Evolutionary conservation across 2,888 invertebrate genomes (phyloP), one percentile per base, ranked within the genome.

Genomic region (Elmis aenea): DNA sequence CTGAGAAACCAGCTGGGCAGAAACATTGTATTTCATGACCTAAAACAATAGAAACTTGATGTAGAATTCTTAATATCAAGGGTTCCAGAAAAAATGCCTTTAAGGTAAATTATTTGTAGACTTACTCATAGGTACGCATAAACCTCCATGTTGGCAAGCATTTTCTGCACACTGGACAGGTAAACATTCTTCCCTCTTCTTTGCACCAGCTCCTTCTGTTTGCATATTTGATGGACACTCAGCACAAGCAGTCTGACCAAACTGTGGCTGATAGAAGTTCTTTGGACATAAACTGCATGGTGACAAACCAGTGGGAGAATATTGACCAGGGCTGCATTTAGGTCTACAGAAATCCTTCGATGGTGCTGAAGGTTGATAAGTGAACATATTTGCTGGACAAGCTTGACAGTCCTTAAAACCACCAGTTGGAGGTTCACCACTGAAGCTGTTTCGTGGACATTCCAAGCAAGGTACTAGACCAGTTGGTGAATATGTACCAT

Each of bases 1-100:
- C 95, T 0, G 91, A 90, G 69, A 93, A 95, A 33, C 93, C 93
- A 55, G 92, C 92, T 0, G 93, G 92, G 55, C 94, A 94, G 70
- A 90, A 88, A 62, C 94, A 94, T 62, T 90, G 90, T 25, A 91
- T 76, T 30, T 83, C 83, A 52, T 93, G 93, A 22, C 88, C 71
- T 55, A 46, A 23, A 51, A 44, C 16, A 16, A 35, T 28, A 29
- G 5, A 18, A 34, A n/a, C n/a, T n/a, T n/a, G n/a, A n/a, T 20
- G 20, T 20, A 20, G n/a, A 20, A 20, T 20, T 20, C n/a, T 6
- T 8, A 20, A 20, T 8, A 8, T 8, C n/a, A 8, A n/a, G n/a
- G n/a, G 20, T 20, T 8, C 20, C 6, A n/a, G 20, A 11, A 10
- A 24, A 6, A 24, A 24, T 18, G 5, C 6, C 25, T 6, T 24